Base-by-base conservation (phyloP, 2,888 invertebrate species). In the Mayetiola destructor region DNA sequence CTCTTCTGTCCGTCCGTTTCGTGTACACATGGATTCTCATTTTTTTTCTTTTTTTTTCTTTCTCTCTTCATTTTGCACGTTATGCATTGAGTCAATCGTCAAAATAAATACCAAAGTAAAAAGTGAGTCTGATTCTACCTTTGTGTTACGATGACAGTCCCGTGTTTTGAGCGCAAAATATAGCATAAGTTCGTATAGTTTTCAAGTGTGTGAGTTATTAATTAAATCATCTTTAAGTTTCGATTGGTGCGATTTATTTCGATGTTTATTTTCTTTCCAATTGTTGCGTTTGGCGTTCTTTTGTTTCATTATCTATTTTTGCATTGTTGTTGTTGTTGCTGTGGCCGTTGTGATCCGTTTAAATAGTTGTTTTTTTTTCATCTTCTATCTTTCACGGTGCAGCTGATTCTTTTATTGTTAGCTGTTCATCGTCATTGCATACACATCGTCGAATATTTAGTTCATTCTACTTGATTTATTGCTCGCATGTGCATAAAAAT, bases 361-460 rank as follows among this genome's bases (percentile, higher is more conserved):
- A 23, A 23, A 2, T 23, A 23, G 21, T 5, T 21, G 3, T 21
- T 23, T 23, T 42, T 21, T 48, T 42, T 37, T 37, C 14, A 16
- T n/a, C 4, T 37, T 12, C 4, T n/a, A 9, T n/a, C n/a, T 27
- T 48, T 27, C 16, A 48, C n/a, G 14, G 14, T 48, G n/a, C 48
- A 27, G n/a, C n/a, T n/a, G n/a, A n/a, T 48, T 48, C 27, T 48
- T 48, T 48, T 40, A 23, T 40, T 4, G 18, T 39, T 39, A 39
- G 39, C 16, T 16, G 42, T 23, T 48, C 48, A 48, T 48, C 48
- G 16, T 3, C 27, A 48, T 37, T 27, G n/a, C 27, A 27, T 27
- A 27, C 27, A 48, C 48, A 48, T 27, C 48, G 27, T 48, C 48
- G 48, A n/a, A 27, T 48, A 48, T 48, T 48, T 27, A 27, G 48